A percentile compares a stretch with the other conserved stretches of the same genome.
Conservation (phyloP, 2,888 invertebrate species). For the Monoplex corrugatus region DNA sequence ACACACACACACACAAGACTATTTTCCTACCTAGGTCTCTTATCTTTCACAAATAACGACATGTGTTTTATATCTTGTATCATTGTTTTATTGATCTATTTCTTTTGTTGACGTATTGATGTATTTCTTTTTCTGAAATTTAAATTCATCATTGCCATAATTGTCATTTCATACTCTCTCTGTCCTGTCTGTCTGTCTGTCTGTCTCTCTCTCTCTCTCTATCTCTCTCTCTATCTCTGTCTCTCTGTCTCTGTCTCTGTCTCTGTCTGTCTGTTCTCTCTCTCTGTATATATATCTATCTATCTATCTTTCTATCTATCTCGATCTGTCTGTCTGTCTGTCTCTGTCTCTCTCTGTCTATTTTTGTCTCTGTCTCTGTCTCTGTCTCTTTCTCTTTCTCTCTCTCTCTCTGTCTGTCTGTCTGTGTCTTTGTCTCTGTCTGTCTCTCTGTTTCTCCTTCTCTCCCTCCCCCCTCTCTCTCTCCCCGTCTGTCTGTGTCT, state of each 20-base stretch:
- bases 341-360: constrained; percentile 50
- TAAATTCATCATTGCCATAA: too few species aligned
- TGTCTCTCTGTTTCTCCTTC: not conserved
- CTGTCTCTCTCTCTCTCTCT: not conserved
- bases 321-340: not conserved
- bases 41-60: too few species aligned
- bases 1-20: too few species aligned
- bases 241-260: not conserved
- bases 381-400: not conserved
- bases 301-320: not conserved
- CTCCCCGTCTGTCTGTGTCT: not conserved
- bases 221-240: not conserved
- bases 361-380: constrained; percentile 46
- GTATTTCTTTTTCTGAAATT: too few species aligned
- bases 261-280: constrained; percentile 49
- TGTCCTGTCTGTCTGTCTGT: not conserved
- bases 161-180: not conserved
- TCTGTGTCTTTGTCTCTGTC: not conserved
- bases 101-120: too few species aligned
- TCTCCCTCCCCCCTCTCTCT: not conserved
- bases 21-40: too few species aligned
- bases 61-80: too few species aligned
- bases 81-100: too few species aligned
- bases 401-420: not conserved
- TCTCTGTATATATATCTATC: constrained; percentile 40